A percentile compares a stretch with the other conserved stretches of the same genome.
Evolutionary conservation across 2,113 vertebrate species (phyloP).

Genomic region (Phyllostomus hastatus): DNA sequence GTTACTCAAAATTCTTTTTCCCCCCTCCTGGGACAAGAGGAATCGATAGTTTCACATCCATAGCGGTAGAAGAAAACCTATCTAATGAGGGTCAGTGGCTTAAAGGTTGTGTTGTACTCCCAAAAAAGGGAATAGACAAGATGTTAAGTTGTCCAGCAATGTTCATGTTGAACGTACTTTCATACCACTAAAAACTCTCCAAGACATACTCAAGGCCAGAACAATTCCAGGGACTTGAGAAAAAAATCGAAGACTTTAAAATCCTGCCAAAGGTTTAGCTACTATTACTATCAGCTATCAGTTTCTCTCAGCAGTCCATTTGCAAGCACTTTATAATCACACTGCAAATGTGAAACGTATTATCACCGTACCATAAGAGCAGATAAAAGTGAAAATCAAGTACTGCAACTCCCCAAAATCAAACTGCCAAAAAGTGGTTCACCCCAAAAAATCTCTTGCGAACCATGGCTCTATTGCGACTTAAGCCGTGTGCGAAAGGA

Average conservation of each 20-base stretch:
- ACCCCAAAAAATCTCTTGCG: background rate
- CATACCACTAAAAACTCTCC: background rate
- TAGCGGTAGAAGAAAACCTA: background rate
- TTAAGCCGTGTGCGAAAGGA: no score
- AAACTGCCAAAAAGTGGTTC: background rate
- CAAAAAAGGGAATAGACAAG: background rate
- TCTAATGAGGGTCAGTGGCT: background rate
- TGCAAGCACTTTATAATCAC: background rate
- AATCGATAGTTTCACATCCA: background rate
- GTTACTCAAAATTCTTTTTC: background rate
- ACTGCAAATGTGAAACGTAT: background rate
- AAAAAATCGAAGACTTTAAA: background rate
- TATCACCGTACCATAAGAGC: no score
- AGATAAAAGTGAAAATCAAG: background rate
- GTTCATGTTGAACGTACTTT: background rate
- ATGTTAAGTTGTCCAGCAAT: no score
- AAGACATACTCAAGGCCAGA: background rate
- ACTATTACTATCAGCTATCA: background rate
- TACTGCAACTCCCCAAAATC: background rate
- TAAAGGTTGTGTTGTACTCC: background rate
- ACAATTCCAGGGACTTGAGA: background rate
- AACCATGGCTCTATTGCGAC: background rate
- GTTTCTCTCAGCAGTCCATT: background rate
- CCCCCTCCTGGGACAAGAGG: background rate
- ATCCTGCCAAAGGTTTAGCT: background rate